Conservation (phyloP, 2,888 invertebrate species). For the Rugalucina vietnamica region DNA sequence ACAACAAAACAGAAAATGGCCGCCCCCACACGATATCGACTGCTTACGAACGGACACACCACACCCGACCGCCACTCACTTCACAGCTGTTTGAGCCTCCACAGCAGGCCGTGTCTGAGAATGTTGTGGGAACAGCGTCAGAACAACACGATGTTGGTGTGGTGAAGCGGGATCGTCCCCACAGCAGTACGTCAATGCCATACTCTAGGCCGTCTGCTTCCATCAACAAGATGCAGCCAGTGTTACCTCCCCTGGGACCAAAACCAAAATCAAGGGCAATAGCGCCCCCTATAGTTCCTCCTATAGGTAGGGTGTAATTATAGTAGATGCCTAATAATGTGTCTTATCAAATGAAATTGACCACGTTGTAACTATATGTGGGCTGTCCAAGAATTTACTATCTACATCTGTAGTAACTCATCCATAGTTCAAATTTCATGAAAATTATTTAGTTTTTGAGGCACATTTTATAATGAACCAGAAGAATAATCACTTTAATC, state of each 20-base stretch:
- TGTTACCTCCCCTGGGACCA: constrained; percentile 79
- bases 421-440: no score
- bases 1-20: constrained; percentile 85
- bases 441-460: no score
- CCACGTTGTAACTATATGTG: background rate
- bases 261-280: constrained; percentile 79
- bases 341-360: background rate
- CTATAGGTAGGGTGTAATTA: constrained; percentile 65
- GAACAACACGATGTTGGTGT: constrained; percentile 51
- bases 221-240: constrained; percentile 80
- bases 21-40: constrained; percentile 97
- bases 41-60: constrained; percentile 92
- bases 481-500: no score
- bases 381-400: background rate
- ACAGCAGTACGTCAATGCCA: constrained; percentile 64
- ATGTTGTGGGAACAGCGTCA: constrained; percentile 36
- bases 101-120: constrained; percentile 82
- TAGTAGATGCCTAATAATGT: background rate
- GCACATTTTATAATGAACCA: no score
- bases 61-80: constrained; percentile 92
- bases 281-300: constrained; percentile 77
- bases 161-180: constrained; percentile 64
- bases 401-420: background rate
- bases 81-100: constrained; percentile 95
- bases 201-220: constrained; percentile 75